These are phyloP conservation scores for Toxotes chatareus DNA, from an alignment of 2,113 vertebrate species.

Conservation along the genomic window DNA sequence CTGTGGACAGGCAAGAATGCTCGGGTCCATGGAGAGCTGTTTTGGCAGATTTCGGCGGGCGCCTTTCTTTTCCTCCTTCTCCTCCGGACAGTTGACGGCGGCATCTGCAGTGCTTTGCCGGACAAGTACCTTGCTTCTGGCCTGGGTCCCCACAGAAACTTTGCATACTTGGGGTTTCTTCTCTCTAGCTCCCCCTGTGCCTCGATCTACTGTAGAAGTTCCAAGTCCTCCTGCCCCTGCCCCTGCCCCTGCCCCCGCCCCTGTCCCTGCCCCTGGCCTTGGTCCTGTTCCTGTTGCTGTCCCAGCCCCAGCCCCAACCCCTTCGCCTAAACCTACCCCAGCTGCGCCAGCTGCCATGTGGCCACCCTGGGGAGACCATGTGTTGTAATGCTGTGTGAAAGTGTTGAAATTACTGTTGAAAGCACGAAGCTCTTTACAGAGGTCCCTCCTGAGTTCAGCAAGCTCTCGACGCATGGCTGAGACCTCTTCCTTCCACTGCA, in stretches of 20 bases:
- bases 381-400: constrained; percentile 86
- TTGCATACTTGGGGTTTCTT: constrained; percentile 75
- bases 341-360: constrained; percentile 49
- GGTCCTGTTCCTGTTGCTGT: not conserved
- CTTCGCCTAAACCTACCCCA: constrained; percentile 43
- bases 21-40: constrained; percentile 82
- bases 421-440: constrained; percentile 85
- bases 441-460: constrained; percentile 83
- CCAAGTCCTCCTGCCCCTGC: constrained; percentile 23
- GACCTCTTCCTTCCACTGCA: constrained; percentile 87
- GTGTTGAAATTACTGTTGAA: constrained; percentile 87
- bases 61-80: constrained; percentile 72
- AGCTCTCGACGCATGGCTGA: constrained; percentile 85
- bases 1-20: constrained; percentile 78
- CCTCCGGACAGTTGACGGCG: constrained; percentile 84
- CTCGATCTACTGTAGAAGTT: constrained; percentile 40
- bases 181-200: constrained; percentile 58
- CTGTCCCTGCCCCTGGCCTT: not conserved
- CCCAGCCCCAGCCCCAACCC: constrained; percentile 15
- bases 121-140: constrained; percentile 80
- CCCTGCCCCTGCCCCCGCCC: not conserved
- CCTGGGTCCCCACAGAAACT: constrained; percentile 85
- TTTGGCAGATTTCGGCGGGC: constrained; percentile 73
- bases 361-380: constrained; percentile 82
- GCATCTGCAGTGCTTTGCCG: constrained; percentile 86